These are phyloP conservation scores for Atta texana DNA, from an alignment of 1,140 invertebrate species.

Conservation along the genomic window DNA sequence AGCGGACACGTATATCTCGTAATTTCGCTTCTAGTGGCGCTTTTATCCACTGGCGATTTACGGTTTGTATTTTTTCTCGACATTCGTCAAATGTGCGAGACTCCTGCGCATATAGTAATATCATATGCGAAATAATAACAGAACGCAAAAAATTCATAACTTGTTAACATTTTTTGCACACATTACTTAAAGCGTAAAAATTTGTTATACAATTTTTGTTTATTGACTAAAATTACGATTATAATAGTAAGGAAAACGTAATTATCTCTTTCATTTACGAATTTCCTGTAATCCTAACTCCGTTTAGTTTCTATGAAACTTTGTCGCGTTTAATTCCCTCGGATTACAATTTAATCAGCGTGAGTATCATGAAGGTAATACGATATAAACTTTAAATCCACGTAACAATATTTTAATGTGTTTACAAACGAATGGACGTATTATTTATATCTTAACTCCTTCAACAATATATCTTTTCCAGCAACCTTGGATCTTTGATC, in stretches of 20 bases:
- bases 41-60: conserved; percentile 64
- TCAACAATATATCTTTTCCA: too few species aligned
- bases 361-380: background rate
- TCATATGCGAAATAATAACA: conserved; percentile 13
- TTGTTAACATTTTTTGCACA: background rate
- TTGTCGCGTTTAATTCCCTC: conserved; percentile 53
- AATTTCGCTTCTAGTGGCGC: conserved; percentile 35
- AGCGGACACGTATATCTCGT: conserved; percentile 45
- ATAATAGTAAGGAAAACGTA: conserved; percentile 10
- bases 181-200: background rate
- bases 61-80: conserved; percentile 18
- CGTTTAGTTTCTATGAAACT: background rate
- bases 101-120: background rate
- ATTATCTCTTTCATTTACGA: conserved; percentile 29
- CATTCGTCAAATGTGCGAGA: conserved; percentile 21
- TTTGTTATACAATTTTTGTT: background rate
- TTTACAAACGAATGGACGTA: background rate
- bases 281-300: background rate
- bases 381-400: conserved; percentile 33
- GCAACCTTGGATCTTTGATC: too few species aligned
- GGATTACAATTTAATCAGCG: conserved; percentile 65
- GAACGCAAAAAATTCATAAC: background rate
- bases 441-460: background rate
- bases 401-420: conserved; percentile 38
- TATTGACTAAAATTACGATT: background rate